Conservation (phyloP, 2,888 invertebrate species). For the Lasiommata megera region DNA sequence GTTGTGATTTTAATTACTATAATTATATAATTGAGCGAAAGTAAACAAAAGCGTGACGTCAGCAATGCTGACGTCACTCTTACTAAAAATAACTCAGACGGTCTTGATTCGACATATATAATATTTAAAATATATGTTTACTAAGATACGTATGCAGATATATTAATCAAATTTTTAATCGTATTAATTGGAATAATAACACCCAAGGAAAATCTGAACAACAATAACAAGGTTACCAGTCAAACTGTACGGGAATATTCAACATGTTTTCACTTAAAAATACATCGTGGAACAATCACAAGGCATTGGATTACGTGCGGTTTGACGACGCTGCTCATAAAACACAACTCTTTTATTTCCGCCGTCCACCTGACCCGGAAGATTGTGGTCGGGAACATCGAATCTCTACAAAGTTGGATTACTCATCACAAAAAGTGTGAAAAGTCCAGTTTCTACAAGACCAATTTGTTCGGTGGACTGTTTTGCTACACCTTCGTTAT, state of each 20-base stretch:
- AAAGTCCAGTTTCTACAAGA: neutral
- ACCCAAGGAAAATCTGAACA: neutral
- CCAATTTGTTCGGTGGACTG: neutral
- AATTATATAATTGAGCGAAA: no score
- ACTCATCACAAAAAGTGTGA: slow-evolving; percentile 6
- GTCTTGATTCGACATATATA: no score
- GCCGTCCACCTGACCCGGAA: slow-evolving; percentile 45
- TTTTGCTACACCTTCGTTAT: neutral
- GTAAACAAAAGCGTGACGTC: no score
- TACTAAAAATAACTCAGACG: no score
- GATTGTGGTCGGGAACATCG: slow-evolving; percentile 38
- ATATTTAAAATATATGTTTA: no score
- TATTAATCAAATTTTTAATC: no score
- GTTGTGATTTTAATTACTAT: no score
- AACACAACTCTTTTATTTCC: slow-evolving; percentile 62
- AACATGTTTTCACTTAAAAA: slow-evolving; percentile 23
- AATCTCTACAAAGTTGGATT: slow-evolving; percentile 40
- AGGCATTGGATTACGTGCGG: slow-evolving; percentile 45
- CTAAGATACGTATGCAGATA: no score
- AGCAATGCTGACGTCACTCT: no score
- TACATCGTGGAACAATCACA: slow-evolving; percentile 43
- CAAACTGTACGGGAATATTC: neutral
- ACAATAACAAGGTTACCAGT: neutral
- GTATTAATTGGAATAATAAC: no score
- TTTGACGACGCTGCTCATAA: slow-evolving; percentile 64